Base-by-base conservation (phyloP, 2,888 invertebrate genomes). In the Polyommatus iphigenia region DNA sequence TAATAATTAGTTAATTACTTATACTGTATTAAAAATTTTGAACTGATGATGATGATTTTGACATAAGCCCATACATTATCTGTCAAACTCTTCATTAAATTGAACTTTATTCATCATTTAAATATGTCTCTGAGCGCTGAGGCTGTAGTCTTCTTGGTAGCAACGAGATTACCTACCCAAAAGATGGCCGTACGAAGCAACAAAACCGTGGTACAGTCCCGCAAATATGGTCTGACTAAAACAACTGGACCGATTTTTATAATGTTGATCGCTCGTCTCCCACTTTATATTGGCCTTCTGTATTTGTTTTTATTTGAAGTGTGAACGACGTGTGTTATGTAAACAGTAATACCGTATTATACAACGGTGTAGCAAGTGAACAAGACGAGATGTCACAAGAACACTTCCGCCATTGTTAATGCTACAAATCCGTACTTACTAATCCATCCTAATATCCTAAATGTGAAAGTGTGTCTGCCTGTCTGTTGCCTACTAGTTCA, bases 261-360 rank as follows among this genome's bases (percentile, higher is more conserved):
- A 67, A 54, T 18, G 50, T 67, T 29, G 24, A 15, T 67, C 15
- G 67, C 67, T 67, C 13, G 67, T 67, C 67, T 67, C 67, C 29
- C 32, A 72, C 72, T 41, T 1, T 72, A 36, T 20, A 73, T 41
- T 71, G 36, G 71, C 36, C 36, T n/a, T 36, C 36, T 72, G 72
- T 72, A 24, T 50, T 73, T 73, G 73, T 73, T 73, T 73, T 73
- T 73, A 73, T 73, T 73, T 73, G 73, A 24, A 73, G 46, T 24
- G 73, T 6, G 73, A 73, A 50, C 73, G 50, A 41, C 72, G 72
- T 73, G 24, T 24, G 73, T 73, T 73, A 73, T 46, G 15, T 50
- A 50, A 73, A 41, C 41, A 6, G 73, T 46, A 73, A 50, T 46
- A 46, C 46, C 72, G 46, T 46, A 13, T 73, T 73, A 46, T 46